A percentile compares a stretch with the other conserved stretches of the same genome.
These are phyloP conservation scores for Dipodomys merriami DNA, from an alignment of 2,113 vertebrate species.

Conservation along the genomic window DNA sequence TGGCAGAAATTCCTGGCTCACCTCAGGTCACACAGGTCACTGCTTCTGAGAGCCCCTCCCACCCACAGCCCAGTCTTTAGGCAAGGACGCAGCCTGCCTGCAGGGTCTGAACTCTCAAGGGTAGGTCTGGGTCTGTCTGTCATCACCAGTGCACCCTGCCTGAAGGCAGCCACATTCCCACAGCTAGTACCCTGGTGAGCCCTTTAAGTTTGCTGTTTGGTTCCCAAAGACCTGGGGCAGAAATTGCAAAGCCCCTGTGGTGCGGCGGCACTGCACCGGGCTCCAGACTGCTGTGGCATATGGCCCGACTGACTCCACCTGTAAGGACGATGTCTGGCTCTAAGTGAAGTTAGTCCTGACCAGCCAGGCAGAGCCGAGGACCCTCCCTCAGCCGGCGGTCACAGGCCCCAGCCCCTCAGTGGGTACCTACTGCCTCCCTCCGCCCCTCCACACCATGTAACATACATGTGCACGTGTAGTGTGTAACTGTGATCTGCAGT, in stretches of 20 bases:
- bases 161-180: not conserved
- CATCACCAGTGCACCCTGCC: not conserved
- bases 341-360: not conserved
- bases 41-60: not conserved
- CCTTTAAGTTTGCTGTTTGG: not conserved
- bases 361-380: not conserved
- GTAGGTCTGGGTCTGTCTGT: not conserved
- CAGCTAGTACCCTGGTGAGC: not conserved
- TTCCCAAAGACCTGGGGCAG: not conserved
- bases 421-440: not conserved
- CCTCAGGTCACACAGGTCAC: not conserved
- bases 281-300: not conserved
- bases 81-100: not conserved
- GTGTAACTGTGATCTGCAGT: not conserved
- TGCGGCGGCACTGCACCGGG: too few relatives aligned
- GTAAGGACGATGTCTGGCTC: not conserved
- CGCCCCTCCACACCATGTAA: too few relatives aligned
- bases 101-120: not conserved
- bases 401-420: not conserved
- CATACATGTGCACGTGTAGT: not conserved
- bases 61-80: not conserved
- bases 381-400: too few relatives aligned
- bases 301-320: not conserved
- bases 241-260: not conserved
- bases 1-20: rapidly evolving